A percentile compares a stretch with the other conserved stretches of the same genome.
Conservation (phyloP, 2,113 vertebrate genomes). For the Sylvietta virens region DNA sequence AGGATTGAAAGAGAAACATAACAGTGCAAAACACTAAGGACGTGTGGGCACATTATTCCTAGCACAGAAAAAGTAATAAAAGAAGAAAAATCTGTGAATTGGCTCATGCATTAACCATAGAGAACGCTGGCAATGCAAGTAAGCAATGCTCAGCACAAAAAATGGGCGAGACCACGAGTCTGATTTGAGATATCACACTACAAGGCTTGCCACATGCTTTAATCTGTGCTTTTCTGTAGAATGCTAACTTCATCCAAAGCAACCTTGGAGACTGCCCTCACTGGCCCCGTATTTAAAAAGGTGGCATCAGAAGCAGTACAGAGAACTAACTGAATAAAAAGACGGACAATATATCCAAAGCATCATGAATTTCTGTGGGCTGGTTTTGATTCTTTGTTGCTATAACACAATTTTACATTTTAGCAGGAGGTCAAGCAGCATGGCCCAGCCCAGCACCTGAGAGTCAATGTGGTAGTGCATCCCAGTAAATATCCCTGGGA, state of each 20-base stretch:
- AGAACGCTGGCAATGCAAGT: background rate
- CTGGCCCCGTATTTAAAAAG: background rate
- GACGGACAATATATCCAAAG: background rate
- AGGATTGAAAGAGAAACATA: background rate
- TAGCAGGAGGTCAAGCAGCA: background rate
- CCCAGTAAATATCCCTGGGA: background rate
- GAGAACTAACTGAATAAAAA: background rate
- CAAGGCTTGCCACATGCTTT: background rate
- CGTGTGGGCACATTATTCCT: background rate
- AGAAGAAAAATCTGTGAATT: background rate
- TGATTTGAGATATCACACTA: background rate
- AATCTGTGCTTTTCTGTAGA: background rate
- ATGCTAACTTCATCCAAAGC: background rate
- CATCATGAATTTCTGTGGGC: background rate
- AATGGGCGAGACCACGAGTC: background rate
- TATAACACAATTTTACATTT: background rate
- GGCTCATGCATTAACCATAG: background rate
- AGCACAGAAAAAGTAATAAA: background rate
- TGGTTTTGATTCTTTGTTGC: background rate
- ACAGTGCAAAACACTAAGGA: background rate
- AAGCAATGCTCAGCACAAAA: background rate
- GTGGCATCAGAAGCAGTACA: background rate
- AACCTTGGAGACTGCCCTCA: background rate
- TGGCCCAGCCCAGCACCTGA: background rate
- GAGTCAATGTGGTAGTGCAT: background rate